Conservation (phyloP, 2,888 invertebrate genomes). For the Lamproptera curius region DNA sequence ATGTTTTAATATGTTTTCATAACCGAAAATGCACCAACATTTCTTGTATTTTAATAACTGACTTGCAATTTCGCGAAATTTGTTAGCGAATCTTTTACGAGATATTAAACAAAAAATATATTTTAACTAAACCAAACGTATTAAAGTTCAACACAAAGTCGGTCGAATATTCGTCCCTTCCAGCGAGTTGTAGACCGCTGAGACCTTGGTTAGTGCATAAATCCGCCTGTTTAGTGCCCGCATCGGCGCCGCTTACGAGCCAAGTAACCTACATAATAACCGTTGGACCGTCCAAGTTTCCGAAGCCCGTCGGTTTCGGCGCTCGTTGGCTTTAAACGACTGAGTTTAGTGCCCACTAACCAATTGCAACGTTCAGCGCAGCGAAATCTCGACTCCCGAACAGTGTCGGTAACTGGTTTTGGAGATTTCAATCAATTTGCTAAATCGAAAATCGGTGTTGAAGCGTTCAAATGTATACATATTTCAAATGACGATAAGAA, state of each 20-base stretch:
- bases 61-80: neutral
- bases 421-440: too few relatives aligned
- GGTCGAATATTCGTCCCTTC: constrained; percentile 5
- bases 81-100: neutral
- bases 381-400: too few relatives aligned
- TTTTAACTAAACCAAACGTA: neutral
- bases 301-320: constrained; percentile 26
- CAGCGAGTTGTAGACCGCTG: constrained; percentile 24
- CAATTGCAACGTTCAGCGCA: too few relatives aligned
- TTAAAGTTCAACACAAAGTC: neutral
- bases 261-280: constrained; percentile 49
- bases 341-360: constrained; percentile 5
- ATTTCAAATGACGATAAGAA: too few relatives aligned
- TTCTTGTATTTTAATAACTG: neutral
- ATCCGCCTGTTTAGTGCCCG: constrained; percentile 35
- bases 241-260: constrained; percentile 27
- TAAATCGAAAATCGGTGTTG: too few relatives aligned
- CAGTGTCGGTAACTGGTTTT: too few relatives aligned
- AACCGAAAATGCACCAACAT: neutral
- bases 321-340: constrained; percentile 24
- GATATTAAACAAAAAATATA: neutral
- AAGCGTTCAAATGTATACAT: too few relatives aligned
- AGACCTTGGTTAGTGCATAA: constrained; percentile 40
- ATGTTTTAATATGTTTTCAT: too few relatives aligned
- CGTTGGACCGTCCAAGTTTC: constrained; percentile 23